Evolutionary conservation across 2,113 vertebrate species (phyloP).

Genomic region (Pelusios castaneus): DNA sequence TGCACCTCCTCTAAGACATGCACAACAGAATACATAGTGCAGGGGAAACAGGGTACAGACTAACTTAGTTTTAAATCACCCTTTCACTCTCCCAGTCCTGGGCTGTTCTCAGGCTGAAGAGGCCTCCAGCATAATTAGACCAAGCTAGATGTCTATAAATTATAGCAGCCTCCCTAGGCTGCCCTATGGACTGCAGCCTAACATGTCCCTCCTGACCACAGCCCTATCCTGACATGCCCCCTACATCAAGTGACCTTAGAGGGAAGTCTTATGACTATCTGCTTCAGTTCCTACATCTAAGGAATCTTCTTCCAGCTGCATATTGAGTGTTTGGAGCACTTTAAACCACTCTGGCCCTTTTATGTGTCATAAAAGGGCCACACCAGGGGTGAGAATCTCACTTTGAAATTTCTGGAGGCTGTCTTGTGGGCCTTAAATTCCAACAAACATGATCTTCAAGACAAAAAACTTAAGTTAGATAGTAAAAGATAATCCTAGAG

Average conservation of each 20-base stretch:
- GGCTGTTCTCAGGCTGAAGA: background rate
- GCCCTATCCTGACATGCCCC: background rate
- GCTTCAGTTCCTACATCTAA: background rate
- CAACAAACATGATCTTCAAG: background rate
- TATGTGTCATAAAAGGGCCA: background rate
- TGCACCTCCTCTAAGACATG: background rate
- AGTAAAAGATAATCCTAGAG: background rate
- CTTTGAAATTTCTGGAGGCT: background rate
- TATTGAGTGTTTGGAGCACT: background rate
- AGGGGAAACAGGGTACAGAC: fast-evolving
- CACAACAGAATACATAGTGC: background rate
- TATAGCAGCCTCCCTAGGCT: background rate
- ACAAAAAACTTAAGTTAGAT: background rate
- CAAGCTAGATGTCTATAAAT: background rate
- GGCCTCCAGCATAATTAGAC: background rate
- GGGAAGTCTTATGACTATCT: background rate
- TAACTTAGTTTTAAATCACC: background rate
- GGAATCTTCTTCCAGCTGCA: background rate
- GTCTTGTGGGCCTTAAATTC: background rate
- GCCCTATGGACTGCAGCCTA: background rate
- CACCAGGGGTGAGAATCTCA: background rate
- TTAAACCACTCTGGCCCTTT: background rate
- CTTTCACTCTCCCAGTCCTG: background rate
- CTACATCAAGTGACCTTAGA: background rate
- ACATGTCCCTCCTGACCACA: background rate